Percentiles rank a stretch among this genome's conserved stretches.
Conservation (phyloP, 2,113 vertebrate genomes). For the Zosterops lateralis region DNA sequence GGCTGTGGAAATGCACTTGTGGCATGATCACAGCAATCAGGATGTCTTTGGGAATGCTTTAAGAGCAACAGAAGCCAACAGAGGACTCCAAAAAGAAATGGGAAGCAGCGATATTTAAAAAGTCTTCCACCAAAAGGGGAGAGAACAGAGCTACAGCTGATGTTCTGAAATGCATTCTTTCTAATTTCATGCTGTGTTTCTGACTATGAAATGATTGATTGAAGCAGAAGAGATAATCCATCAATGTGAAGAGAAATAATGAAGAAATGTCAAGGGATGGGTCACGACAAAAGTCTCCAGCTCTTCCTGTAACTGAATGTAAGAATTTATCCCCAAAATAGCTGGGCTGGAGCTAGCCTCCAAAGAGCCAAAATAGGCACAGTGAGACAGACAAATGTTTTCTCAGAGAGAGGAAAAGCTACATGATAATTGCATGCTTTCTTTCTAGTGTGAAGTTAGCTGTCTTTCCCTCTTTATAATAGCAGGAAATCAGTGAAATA, state of each 20-base stretch:
- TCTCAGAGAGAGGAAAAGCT: not conserved
- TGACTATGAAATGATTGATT: not conserved
- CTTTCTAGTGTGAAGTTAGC: not conserved
- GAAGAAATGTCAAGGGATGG: not conserved
- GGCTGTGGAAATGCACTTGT: not conserved
- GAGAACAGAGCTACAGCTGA: not conserved
- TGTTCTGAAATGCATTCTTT: not conserved
- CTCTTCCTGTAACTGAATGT: not conserved
- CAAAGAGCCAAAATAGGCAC: not conserved
- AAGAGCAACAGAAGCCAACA: not conserved
- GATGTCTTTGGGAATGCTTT: not conserved
- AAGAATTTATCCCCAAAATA: not conserved
- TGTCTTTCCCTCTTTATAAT: not conserved
- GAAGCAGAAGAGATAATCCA: not conserved
- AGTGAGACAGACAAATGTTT: not conserved
- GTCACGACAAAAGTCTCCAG: not conserved
- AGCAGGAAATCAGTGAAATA: not conserved
- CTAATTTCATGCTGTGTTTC: not conserved
- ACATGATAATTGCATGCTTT: not conserved
- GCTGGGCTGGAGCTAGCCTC: not conserved
- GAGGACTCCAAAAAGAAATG: not conserved
- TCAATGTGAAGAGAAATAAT: not conserved
- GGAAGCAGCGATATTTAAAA: not conserved
- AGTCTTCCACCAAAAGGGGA: not conserved
- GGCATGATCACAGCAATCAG: accelerated